Conservation (phyloP, 2,888 invertebrate species). For the Thymelicus sylvestris region DNA sequence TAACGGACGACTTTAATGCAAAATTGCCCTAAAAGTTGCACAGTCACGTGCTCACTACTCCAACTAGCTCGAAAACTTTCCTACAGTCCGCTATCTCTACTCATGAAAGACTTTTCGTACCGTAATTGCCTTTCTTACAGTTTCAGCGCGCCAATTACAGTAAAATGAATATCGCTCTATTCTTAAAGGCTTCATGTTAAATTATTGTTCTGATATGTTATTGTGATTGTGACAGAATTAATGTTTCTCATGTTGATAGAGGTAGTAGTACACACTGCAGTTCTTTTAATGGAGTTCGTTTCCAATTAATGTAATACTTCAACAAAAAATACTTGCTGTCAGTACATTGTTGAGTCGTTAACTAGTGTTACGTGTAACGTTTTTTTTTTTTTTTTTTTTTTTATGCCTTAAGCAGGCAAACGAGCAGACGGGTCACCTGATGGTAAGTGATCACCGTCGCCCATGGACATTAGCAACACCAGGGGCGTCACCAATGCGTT, state of each 20-base stretch:
- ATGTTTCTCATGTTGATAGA: neutral
- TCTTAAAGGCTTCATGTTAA: neutral
- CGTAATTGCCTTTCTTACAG: constrained; percentile 29
- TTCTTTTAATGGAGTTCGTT: too few relatives aligned
- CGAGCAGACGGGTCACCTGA: too few relatives aligned
- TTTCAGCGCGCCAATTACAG: constrained; percentile 19
- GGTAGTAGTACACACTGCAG: too few relatives aligned
- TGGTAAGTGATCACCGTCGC: too few relatives aligned
- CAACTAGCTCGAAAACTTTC: constrained; percentile 32
- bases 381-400: too few relatives aligned
- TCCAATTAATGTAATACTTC: too few relatives aligned
- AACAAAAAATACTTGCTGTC: too few relatives aligned
- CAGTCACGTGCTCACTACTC: constrained; percentile 41
- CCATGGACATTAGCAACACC: too few relatives aligned
- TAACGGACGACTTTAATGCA: constrained; percentile 33
- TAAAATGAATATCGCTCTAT: constrained; percentile 1
- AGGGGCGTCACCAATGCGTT: too few relatives aligned
- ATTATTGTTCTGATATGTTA: neutral
- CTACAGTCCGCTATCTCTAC: constrained; percentile 23
- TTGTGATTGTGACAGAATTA: neutral
- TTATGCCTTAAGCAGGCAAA: too few relatives aligned
- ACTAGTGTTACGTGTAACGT: too few relatives aligned
- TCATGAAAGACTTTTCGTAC: constrained; percentile 26
- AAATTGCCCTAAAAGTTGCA: constrained; percentile 40
- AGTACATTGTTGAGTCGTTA: too few relatives aligned